Evolutionary conservation across 1,140 invertebrate species (phyloP), one percentile per base, ranked within the genome.

Genomic region (Arctopsyche grandis): DNA sequence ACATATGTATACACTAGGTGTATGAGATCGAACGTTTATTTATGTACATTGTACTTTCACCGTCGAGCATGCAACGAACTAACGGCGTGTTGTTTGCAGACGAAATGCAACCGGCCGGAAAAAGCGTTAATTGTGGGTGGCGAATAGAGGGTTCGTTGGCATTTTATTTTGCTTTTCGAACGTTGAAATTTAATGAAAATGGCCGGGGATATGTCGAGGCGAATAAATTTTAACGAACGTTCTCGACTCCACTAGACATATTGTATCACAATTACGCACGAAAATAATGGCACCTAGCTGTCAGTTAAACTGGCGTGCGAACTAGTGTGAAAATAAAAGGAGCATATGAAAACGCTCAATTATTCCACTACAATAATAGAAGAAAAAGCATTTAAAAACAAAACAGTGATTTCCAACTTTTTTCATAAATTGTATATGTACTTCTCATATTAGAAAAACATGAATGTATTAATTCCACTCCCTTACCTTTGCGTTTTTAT

Each of bases 181-280:
- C 22, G 63, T 10, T 60, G 16, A 60, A 52, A 66, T 66, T 66
- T 24, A 26, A 66, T 26, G 63, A 66, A 66, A 66, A 26, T 26
- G 14, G 21, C 63, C 19, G 58, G 16, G 14, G 21, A 60, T 10
- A 58, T 14, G 29, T 52, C 48, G 3, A 4, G 10, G 24, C 24
- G 14, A 38, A 66, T 66, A 66, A 66, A 66, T 66, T 66, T 66
- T 9, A 24, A 66, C 12, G 63, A 52, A 9, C 24, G 24, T 7
- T 38, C 29, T 26, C 63, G 24, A 22, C 63, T 9, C 19, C 16
- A 9, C 21, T 63, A 1, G n/a, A 26, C 1, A 5, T 10, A 12
- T 66, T 26, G 63, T 26, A 66, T 26, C 24, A 26, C 21, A 14
- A 22, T 66, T 66, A 1, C 24, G 63, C 5, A 7, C 22, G 24